These are phyloP conservation scores for Solea senegalensis DNA, from an alignment of 2,113 vertebrate species.

Conservation along the genomic window DNA sequence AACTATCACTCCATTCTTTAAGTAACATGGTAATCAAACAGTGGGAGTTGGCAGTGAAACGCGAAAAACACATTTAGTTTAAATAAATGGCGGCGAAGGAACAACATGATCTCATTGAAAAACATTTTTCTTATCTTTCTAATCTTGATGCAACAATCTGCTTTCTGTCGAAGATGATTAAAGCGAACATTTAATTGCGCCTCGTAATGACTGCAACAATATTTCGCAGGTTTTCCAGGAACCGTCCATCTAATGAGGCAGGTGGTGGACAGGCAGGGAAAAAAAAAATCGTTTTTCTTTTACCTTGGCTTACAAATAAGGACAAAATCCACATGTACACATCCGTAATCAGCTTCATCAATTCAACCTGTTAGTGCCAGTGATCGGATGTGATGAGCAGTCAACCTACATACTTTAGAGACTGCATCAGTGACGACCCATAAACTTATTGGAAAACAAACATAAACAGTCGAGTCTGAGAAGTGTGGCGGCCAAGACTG, in stretches of 20 bases:
- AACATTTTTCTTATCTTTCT: constrained; percentile 1
- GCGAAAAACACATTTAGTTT: no score
- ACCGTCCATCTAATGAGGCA: constrained; percentile 22
- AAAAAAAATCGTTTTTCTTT: constrained; percentile 6
- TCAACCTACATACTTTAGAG: constrained; percentile 33
- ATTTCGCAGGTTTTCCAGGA: constrained; percentile 4
- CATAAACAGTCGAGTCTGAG: constrained; percentile 33
- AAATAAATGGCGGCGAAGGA: not conserved
- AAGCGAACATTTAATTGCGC: not conserved
- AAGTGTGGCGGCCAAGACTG: constrained; percentile 13
- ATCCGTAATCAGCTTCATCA: constrained; percentile 31
- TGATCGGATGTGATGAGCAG: constrained; percentile 10
- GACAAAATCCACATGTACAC: not conserved
- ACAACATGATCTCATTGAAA: constrained; percentile 21
- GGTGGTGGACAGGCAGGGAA: constrained; percentile 22
- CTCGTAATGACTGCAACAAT: constrained; percentile 8
- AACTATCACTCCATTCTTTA: no score
- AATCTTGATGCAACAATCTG: not conserved
- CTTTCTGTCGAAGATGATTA: constrained; percentile 6
- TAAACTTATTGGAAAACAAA: constrained; percentile 40
- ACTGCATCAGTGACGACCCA: constrained; percentile 39
- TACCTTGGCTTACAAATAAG: not conserved
- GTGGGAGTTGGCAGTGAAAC: not conserved
- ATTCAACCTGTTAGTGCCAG: constrained; percentile 15
- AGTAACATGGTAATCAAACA: no score